A percentile compares a stretch with the other conserved stretches of the same genome.
These are phyloP conservation scores for Myripristis murdjan DNA, from an alignment of 2,797 vertebrate genomes.

Conservation along the genomic window DNA sequence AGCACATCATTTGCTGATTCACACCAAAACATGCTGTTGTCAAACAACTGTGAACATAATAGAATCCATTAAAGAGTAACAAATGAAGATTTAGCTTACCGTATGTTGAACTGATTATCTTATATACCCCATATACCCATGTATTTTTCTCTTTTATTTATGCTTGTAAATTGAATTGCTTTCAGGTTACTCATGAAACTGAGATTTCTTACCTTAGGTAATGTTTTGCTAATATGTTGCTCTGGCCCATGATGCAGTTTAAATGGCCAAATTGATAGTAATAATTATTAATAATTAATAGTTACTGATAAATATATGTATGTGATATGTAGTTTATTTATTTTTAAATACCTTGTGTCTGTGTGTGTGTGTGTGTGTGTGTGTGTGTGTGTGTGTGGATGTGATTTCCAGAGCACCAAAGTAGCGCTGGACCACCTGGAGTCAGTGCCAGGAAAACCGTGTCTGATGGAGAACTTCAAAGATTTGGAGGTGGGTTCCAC, in stretches of 20 bases:
- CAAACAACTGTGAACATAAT: not conserved
- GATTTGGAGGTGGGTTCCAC: slow-evolving; percentile 86
- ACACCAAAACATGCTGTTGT: not conserved
- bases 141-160: not conserved
- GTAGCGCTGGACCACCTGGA: slow-evolving; percentile 92
- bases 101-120: not conserved
- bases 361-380: not conserved
- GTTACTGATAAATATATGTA: too few species aligned
- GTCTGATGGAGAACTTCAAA: slow-evolving; percentile 90
- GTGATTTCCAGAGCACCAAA: slow-evolving; percentile 87
- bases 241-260: too few species aligned
- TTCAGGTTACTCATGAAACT: not conserved
- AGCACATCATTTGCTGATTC: not conserved
- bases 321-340: too few species aligned
- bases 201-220: not conserved
- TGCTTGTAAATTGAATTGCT: too few species aligned
- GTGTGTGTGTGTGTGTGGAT: not conserved
- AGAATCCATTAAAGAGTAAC: not conserved
- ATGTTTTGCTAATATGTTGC: too few species aligned
- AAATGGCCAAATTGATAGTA: too few species aligned
- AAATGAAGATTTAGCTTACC: not conserved
- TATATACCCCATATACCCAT: too few species aligned
- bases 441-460: slow-evolving; percentile 92
- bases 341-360: not conserved
- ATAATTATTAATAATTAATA: too few species aligned